Base-by-base conservation (phyloP, 2,113 vertebrate genomes). In the Prietella phreatophila region DNA sequence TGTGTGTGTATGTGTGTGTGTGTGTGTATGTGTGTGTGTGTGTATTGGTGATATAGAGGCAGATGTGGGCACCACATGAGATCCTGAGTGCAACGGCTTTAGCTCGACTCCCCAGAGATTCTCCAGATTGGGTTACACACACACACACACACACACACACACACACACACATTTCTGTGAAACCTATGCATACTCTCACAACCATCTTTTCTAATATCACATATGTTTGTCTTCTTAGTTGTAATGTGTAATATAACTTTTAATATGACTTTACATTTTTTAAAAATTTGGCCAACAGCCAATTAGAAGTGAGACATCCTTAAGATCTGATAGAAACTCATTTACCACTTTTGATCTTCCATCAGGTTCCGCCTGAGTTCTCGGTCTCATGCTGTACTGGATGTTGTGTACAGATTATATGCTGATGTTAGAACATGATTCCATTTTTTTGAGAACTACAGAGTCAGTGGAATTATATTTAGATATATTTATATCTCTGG, bases 51-150 rank as follows among this genome's bases (percentile, higher is more conserved):
- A 61, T 58, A 61, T 19, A 47, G 55, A 56, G 39, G 22, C 89
- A 90, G 89, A 86, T 92, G 89, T 79, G 63, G 42, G 85, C 82
- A 87, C 88, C 86, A 91, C 83, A 87, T 88, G 88, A 85, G 88
- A 89, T 86, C 47, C 42, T 42, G 50, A 61, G 86, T 87, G 87
- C 88, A 89, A 89, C 76, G 88, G 85, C 83, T 87, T 88, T 53
- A 89, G 53, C 42, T 76, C 58, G 14, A 55, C 42, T 88, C 91
- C 88, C 89, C 76, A 87, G 86, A 88, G 91, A 76, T 85, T 42
- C 69, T 63, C 50, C 30, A 53, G 36, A 69, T 87, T 73, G 71
- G 39, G 13, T 87, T 87, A 82, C 86, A 76, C 33, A 9, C 56
- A 82, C 67, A 76, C 56, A 50, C 69, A 76, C 56, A n/a, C 53